Evolutionary conservation across 2,797 vertebrate species (phyloP).

Genomic region (Valencia hispanica): DNA sequence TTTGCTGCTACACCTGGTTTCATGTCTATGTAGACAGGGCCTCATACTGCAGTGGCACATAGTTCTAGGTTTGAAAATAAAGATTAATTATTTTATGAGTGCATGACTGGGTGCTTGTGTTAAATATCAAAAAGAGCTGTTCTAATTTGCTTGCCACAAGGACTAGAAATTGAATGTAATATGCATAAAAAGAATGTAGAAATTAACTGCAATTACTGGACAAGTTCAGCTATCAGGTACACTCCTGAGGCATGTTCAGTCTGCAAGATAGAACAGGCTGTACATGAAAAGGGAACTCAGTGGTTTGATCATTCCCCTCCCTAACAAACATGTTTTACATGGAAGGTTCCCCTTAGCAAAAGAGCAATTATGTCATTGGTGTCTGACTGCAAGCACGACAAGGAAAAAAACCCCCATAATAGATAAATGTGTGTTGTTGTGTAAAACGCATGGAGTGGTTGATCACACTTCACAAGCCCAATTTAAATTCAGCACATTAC

Average conservation of each 20-base stretch:
- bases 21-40: too few species aligned
- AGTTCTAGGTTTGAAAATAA: background rate
- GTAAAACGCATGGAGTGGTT: background rate
- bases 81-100: background rate
- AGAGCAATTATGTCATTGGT: background rate
- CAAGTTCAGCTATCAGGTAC: background rate
- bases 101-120: background rate
- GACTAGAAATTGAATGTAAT: background rate
- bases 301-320: background rate
- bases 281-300: background rate
- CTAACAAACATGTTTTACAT: background rate
- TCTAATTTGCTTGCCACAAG: background rate
- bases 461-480: background rate
- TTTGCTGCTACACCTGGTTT: too few species aligned
- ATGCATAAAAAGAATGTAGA: background rate
- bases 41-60: background rate
- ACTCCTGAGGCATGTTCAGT: background rate
- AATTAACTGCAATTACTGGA: background rate
- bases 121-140: background rate
- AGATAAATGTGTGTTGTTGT: background rate
- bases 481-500: background rate
- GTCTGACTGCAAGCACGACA: background rate
- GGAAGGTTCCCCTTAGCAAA: background rate
- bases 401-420: background rate
- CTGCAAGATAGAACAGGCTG: background rate